Evolutionary conservation across 2,888 invertebrate genomes (phyloP).

Genomic region (Zaprionus obscuricornis): DNA sequence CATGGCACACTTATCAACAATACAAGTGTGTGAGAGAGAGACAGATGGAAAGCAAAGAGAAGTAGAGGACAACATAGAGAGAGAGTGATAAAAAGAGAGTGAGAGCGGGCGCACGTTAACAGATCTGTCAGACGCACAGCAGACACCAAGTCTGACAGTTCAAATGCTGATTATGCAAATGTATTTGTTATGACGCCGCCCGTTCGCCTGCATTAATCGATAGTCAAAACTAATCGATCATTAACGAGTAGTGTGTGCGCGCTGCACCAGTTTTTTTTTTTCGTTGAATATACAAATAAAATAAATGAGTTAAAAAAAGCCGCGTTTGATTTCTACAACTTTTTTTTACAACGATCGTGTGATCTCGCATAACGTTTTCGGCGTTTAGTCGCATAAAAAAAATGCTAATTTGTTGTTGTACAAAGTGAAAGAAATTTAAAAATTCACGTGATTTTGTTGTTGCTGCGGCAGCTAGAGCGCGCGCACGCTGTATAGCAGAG

Average conservation of each 20-base stretch:
- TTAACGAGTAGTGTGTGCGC: constrained; percentile 4
- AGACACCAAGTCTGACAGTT: constrained; percentile 50
- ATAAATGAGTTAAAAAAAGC: not conserved
- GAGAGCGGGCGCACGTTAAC: not conserved
- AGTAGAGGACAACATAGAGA: no score
- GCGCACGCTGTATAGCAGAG: constrained; percentile 23
- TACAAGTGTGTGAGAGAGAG: not conserved
- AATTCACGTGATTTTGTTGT: constrained; percentile 26
- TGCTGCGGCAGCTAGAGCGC: no score
- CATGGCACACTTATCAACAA: constrained; percentile 51
- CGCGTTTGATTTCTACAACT: constrained; percentile 25
- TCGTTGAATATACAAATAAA: no score
- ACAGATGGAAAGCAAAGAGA: no score
- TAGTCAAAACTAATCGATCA: constrained; percentile 49
- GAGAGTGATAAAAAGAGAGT: constrained; percentile 1
- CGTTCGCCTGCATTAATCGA: constrained; percentile 51
- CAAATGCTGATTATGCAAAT: constrained; percentile 53
- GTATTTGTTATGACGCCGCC: no score
- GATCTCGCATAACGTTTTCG: not conserved
- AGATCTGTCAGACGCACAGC: constrained; percentile 22
- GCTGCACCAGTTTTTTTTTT: constrained; percentile 47
- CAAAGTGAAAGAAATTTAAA: constrained; percentile 47
- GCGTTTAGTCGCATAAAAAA: not conserved
- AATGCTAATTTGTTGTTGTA: constrained; percentile 38
- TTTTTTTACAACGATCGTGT: not conserved